Percentiles rank a stretch among this genome's conserved stretches.
Evolutionary conservation across 2,888 invertebrate species (phyloP).

Genomic region (Euclidia mi): DNA sequence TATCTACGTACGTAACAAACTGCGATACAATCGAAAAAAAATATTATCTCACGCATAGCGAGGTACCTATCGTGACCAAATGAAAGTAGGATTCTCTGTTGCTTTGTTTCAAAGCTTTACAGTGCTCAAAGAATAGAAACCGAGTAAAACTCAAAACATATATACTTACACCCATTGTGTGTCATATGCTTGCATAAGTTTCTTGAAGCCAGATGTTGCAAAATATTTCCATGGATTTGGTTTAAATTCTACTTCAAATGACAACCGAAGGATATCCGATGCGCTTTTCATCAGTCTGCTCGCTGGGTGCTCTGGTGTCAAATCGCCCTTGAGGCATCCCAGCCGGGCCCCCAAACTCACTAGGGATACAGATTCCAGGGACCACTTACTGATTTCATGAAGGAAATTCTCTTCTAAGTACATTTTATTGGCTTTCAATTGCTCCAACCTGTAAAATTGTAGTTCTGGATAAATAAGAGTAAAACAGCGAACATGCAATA

Average conservation of each 20-base stretch:
- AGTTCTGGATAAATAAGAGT: too few relatives aligned
- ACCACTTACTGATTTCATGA: constrained; percentile 90
- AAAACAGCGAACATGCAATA: not conserved
- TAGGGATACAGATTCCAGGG: constrained; percentile 89
- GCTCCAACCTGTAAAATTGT: constrained; percentile 74
- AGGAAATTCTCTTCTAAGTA: constrained; percentile 81
- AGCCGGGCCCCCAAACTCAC: constrained; percentile 78
- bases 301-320: constrained; percentile 72
- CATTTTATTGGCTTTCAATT: constrained; percentile 62
- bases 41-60: too few relatives aligned
- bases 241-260: constrained; percentile 71
- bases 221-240: constrained; percentile 75
- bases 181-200: constrained; percentile 72
- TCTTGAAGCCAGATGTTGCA: constrained; percentile 72
- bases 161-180: constrained; percentile 81
- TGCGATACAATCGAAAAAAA: too few relatives aligned
- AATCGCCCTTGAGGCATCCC: constrained; percentile 72
- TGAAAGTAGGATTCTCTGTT: too few relatives aligned
- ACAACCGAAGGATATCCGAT: constrained; percentile 68
- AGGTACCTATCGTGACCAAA: too few relatives aligned
- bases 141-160: not conserved
- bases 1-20: too few relatives aligned
- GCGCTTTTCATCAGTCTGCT: constrained; percentile 70
- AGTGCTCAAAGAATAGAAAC: too few relatives aligned
- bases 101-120: too few relatives aligned